Evolutionary conservation across 2,113 vertebrate genomes (phyloP).

Genomic region (Salvelinus namaycush): DNA sequence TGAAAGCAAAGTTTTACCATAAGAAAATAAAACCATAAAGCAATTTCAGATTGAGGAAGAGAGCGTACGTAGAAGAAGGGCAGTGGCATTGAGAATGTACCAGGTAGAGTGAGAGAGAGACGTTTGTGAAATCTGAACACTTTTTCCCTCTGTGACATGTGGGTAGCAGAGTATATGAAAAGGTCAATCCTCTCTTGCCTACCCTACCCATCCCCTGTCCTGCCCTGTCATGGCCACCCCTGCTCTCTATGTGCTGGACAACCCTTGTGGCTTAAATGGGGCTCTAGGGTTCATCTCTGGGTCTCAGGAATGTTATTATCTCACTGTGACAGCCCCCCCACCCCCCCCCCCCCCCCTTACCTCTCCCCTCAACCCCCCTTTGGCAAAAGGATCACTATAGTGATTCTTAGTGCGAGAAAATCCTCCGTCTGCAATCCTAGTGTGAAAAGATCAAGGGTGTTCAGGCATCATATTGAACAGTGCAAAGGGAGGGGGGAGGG

Average conservation of each 20-base stretch:
- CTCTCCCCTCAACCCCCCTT: slow-evolving; percentile 35
- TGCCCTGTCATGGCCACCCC: background rate
- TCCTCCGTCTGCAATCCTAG: slow-evolving; percentile 58
- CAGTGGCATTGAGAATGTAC: no score
- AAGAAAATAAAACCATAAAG: no score
- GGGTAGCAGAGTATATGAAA: no score
- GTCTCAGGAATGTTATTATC: slow-evolving; percentile 82
- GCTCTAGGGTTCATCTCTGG: slow-evolving; percentile 72
- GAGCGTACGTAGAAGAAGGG: no score
- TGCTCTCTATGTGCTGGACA: slow-evolving; percentile 24
- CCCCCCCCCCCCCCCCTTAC: no score
- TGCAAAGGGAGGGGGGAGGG: slow-evolving; percentile 32
- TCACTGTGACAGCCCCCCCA: slow-evolving; percentile 38
- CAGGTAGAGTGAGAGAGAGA: no score
- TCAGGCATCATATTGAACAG: slow-evolving; percentile 54
- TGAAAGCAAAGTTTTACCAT: no score
- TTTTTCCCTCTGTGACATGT: no score
- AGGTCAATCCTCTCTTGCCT: no score
- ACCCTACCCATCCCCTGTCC: no score
- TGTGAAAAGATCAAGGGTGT: slow-evolving; percentile 77
- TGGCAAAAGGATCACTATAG: slow-evolving; percentile 69
- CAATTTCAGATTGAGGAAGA: no score
- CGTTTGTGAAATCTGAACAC: no score
- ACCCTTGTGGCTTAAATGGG: slow-evolving; percentile 64
- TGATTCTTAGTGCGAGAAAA: slow-evolving; percentile 71